Conservation (phyloP, 2,113 vertebrate genomes). For the Oxyruncus cristatus region DNA sequence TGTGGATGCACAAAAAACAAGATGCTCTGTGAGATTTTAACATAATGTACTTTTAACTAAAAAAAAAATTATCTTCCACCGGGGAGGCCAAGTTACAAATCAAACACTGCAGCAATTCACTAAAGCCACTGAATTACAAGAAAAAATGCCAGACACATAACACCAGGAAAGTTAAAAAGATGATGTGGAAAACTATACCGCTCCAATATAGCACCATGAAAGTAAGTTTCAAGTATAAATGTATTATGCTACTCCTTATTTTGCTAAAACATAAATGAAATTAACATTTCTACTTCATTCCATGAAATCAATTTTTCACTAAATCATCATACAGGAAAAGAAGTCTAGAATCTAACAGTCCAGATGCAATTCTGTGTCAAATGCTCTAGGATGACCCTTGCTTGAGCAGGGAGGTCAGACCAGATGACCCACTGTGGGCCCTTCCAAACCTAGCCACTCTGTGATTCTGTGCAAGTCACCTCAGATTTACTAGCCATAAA, state of each 20-base stretch:
- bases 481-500: not conserved
- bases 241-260: not conserved
- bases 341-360: not conserved
- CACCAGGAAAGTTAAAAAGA: not conserved
- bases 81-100: not conserved
- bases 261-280: not conserved
- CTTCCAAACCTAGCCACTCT: not conserved
- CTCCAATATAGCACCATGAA: not conserved
- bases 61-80: constrained; percentile 38
- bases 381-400: not conserved
- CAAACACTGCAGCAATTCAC: not conserved
- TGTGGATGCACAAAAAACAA: constrained; percentile 82
- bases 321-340: not conserved
- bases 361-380: not conserved
- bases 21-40: constrained; percentile 77
- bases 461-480: not conserved
- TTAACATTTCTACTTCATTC: not conserved
- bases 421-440: not conserved
- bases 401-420: not conserved
- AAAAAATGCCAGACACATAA: not conserved
- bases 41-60: constrained; percentile 42
- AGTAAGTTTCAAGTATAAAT: not conserved
- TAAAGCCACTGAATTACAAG: not conserved
- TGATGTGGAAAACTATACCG: not conserved
- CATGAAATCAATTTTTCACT: not conserved